These are phyloP conservation scores for Corythoichthys intestinalis DNA, from an alignment of 2,113 vertebrate genomes.

Conservation along the genomic window DNA sequence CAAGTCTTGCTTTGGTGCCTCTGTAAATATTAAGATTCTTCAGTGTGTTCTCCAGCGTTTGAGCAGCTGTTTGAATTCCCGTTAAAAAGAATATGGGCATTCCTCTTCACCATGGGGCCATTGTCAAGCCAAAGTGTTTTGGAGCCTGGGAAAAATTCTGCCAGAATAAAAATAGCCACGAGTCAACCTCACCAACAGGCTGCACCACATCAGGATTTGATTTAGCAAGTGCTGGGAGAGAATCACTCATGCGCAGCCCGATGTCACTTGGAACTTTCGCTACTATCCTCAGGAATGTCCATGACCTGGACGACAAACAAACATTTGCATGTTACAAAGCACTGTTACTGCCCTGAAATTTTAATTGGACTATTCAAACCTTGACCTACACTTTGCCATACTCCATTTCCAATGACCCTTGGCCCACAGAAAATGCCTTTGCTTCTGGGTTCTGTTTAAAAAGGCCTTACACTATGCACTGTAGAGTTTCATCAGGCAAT, in stretches of 20 bases:
- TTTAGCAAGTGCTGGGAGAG: slow-evolving; percentile 58
- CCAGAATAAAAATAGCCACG: slow-evolving; percentile 18
- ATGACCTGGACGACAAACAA: slow-evolving; percentile 32
- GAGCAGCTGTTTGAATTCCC: slow-evolving; percentile 81
- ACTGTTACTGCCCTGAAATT: background rate
- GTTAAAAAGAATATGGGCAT: slow-evolving; percentile 14
- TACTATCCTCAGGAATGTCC: slow-evolving; percentile 28
- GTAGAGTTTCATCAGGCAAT: too few relatives aligned
- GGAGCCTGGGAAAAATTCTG: slow-evolving; percentile 16
- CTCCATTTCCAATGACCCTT: too few relatives aligned
- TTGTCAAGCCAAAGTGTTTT: slow-evolving; percentile 15
- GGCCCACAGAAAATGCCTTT: too few relatives aligned
- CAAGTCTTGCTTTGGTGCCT: slow-evolving; percentile 67
- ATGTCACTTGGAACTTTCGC: slow-evolving; percentile 15
- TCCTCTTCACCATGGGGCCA: slow-evolving; percentile 6
- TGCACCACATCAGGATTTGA: slow-evolving; percentile 56
- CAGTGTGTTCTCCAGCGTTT: slow-evolving; percentile 70
- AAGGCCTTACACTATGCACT: too few relatives aligned
- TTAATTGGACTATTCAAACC: background rate
- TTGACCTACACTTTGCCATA: background rate
- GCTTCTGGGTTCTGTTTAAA: too few relatives aligned
- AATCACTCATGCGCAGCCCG: slow-evolving; percentile 50
- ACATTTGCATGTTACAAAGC: background rate
- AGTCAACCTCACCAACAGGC: slow-evolving; percentile 65
- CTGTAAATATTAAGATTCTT: slow-evolving; percentile 69